Conservation (phyloP, 2,797 vertebrate species). For the Iguana delicatissima region DNA sequence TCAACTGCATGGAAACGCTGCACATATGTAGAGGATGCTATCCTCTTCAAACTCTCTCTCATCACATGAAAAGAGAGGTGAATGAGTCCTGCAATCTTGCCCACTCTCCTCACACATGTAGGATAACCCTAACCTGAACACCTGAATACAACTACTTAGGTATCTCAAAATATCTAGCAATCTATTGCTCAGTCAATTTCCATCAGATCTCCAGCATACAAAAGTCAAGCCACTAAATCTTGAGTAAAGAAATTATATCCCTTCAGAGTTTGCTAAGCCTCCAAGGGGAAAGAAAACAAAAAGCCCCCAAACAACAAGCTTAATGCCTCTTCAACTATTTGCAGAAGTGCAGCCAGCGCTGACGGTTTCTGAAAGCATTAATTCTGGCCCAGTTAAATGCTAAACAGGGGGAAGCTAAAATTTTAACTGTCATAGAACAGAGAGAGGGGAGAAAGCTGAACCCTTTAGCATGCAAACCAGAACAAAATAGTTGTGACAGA, state of each 20-base stretch:
- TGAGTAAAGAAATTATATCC: conserved; percentile 3
- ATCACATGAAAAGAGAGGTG: no score
- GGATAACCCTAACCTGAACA: no score
- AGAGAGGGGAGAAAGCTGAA: not conserved
- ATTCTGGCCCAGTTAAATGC: not conserved
- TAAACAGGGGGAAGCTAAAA: not conserved
- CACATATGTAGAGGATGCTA: no score
- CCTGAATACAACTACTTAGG: not conserved
- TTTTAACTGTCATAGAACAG: not conserved
- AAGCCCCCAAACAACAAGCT: not conserved
- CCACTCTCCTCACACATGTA: no score
- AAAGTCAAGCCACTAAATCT: not conserved
- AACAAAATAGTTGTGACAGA: not conserved
- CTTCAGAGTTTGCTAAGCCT: not conserved
- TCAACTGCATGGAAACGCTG: no score
- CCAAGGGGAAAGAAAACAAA: not conserved
- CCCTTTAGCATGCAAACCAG: not conserved
- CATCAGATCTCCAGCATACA: not conserved
- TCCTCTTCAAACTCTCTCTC: no score
- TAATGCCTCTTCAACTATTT: not conserved
- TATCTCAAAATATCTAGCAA: not conserved
- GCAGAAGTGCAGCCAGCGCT: not conserved
- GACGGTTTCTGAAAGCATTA: not conserved
- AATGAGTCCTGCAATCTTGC: no score
- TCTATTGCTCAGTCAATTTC: not conserved